Base-by-base conservation (phyloP, 2,888 invertebrate genomes). In the Diarsia rubi region DNA sequence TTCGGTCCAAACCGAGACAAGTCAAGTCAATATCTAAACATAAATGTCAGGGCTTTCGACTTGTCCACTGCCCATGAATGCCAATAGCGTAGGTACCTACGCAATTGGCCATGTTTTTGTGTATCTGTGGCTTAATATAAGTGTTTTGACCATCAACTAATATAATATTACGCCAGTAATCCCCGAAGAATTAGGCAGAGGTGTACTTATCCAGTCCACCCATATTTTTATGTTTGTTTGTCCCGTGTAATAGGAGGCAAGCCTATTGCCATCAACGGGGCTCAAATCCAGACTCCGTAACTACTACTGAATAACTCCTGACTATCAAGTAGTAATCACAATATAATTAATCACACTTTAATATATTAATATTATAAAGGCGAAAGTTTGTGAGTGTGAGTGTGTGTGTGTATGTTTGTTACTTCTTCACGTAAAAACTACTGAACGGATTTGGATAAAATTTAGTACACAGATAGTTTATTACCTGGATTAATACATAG, bases 31-130 rank as follows among this genome's bases (percentile, higher is more conserved):
- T 44, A n/a, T n/a, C 21, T 11, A 69, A 6, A 44, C 62, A 27
- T 16, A 44, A 69, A 63, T 69, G 63, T 63, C 68, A 69, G 14
- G 44, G 63, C 44, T 69, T 16, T 63, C 21, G 3, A 44, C 21
- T 44, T 69, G 27, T 42, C 21, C 21, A 27, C 11, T 27, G 11
- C 16, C 44, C 21, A 62, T 62, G 11, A 69, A 42, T 27, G 27
- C 31, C 31, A 31, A 31, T 31, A 31, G 31, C 31, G 31, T 31
- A 31, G 31, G 31, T 16, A 44, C 44, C 27, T 44, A 69, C 27
- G 21, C 63, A 24, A n/a, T 69, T 44, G 21, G 27, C 11, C 5
- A 16, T 16, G 27, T 69, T 44, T 27, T 44, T 27, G 11, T 11
- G 16, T 60, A 27, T 44, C 5, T 42, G 24, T 59, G 14, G 14